Base-by-base conservation (phyloP, 2,113 vertebrate genomes). In the Prietella phreatophila region DNA sequence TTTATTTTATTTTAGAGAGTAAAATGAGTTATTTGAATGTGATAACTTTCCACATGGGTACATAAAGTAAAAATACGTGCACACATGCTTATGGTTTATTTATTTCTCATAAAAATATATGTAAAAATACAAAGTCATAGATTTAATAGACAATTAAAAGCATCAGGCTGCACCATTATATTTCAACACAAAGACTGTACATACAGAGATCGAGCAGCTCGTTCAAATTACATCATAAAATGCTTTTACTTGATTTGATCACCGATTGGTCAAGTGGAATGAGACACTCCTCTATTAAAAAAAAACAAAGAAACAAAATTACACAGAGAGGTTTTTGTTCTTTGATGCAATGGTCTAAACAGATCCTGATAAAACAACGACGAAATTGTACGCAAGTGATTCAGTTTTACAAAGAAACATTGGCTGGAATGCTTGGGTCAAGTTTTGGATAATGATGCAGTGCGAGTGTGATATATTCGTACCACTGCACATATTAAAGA, bases 81-180 rank as follows among this genome's bases (percentile, higher is more conserved):
- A 30, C 19, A 2, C 8, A 3, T 60, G 55, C 19, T 82, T 39
- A 82, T 5, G 42, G 15, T 84, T 55, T 55, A 87, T 86, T 86
- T 86, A 39, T 86, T 87, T 86, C 56, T 50, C 58, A 80, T 80
- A 86, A 55, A 82, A 55, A 69, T 67, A 63, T 30, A 53, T 56
- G 47, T 53, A 81, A 86, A 67, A 86, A 67, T 86, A 86, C 76
- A 86, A 79, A 60, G 36, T 79, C 15, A 65, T 33, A 58, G 61
- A 36, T 82, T 81, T 27, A 33, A 22, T 15, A 5, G 10, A 71
- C 33, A 47, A 50, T 78, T 39, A 82, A 82, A 50, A 63, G 17
- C 27, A 22, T 86, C 56, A 20, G 25, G 13, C n/a, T 61, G 17
- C 63, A 80, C 17, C 75, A 65, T 86, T 19, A 67, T 78, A 33